A percentile compares a stretch with the other conserved stretches of the same genome.
Conservation (phyloP, 2,113 vertebrate genomes). For the Mesembrinibis cayennensis region DNA sequence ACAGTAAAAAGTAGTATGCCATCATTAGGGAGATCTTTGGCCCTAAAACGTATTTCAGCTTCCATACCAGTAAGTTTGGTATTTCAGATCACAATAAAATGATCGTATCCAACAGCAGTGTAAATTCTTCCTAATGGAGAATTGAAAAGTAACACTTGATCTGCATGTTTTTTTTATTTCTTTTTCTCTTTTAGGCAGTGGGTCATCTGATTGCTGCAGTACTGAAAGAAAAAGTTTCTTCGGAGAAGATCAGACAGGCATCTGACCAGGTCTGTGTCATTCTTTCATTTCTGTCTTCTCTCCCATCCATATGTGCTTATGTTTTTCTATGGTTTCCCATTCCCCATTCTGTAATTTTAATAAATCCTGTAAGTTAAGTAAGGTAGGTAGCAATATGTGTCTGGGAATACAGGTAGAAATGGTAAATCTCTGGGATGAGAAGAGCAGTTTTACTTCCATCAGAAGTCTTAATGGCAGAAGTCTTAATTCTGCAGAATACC, state of each 20-base stretch:
- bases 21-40: neutral
- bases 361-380: neutral
- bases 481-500: neutral
- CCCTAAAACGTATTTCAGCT: neutral
- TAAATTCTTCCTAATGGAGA: neutral
- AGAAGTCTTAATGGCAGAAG: neutral
- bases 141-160: neutral
- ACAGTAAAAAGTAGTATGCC: neutral
- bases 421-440: neutral
- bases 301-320: neutral
- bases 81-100: neutral
- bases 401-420: accelerated
- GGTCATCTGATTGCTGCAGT: constrained; percentile 86
- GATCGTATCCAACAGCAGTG: neutral
- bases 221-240: constrained; percentile 85
- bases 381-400: neutral
- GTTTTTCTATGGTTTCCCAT: neutral
- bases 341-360: neutral
- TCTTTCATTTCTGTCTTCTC: neutral
- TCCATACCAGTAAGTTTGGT: neutral
- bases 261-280: constrained; percentile 80
- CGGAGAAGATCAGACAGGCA: constrained; percentile 77
- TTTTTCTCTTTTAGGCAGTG: constrained; percentile 79
- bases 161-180: neutral
- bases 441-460: neutral